A percentile compares a stretch with the other conserved stretches of the same genome.
These are phyloP conservation scores for Xanthorhoe spadicearia DNA, from an alignment of 2,888 invertebrate genomes.

Conservation along the genomic window DNA sequence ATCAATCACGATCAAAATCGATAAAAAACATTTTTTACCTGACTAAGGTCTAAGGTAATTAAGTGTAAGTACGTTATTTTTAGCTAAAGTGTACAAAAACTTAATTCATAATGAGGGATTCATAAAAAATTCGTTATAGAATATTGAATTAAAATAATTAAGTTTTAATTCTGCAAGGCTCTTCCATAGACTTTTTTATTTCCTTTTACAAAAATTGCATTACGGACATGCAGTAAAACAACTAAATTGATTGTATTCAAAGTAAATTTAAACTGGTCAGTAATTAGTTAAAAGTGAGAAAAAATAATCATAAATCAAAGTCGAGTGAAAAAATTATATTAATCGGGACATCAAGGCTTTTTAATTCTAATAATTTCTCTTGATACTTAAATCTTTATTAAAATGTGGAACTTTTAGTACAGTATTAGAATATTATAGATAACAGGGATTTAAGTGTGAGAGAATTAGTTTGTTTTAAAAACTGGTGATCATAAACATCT, in stretches of 20 bases:
- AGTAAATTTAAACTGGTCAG: too few relatives aligned
- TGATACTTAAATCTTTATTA: neutral
- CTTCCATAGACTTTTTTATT: neutral
- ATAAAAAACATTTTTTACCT: neutral
- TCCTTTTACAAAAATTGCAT: too few relatives aligned
- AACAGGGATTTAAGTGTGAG: neutral
- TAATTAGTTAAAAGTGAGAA: neutral
- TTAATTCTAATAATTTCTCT: neutral
- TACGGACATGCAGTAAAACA: too few relatives aligned
- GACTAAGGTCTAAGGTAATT: neutral
- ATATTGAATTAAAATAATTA: neutral
- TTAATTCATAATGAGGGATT: neutral
- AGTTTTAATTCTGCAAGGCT: too few relatives aligned
- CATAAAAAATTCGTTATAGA: neutral
- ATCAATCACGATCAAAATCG: neutral
- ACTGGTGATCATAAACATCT: constrained; percentile 16
- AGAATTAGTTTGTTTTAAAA: neutral
- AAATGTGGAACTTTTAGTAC: neutral
- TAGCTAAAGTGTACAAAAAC: neutral
- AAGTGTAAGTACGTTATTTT: neutral
- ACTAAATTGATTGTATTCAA: too few relatives aligned
- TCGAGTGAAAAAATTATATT: neutral
- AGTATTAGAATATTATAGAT: neutral
- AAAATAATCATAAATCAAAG: too few relatives aligned
- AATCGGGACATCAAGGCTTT: neutral